Conservation (phyloP, 2,888 invertebrate genomes). For the Drepanosiphum platanoidis region DNA sequence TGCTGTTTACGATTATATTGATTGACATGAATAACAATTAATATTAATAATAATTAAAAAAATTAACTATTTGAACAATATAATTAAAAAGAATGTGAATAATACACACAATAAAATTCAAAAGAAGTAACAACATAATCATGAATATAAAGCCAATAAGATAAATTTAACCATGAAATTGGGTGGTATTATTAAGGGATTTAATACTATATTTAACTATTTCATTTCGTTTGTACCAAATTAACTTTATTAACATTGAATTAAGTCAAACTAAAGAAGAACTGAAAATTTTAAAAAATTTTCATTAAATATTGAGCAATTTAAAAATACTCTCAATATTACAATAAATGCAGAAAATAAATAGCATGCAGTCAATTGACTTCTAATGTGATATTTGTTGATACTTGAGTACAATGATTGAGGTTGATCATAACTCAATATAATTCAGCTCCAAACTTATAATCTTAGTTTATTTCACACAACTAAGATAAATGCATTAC, state of each 20-base stretch:
- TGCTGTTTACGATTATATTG: constrained; percentile 1
- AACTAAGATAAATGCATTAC: constrained; percentile 43
- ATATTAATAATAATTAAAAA: constrained; percentile 17
- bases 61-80: constrained; percentile 23
- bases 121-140: constrained; percentile 3
- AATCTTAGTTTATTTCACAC: constrained; percentile 19
- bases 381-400: no score
- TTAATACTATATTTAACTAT: constrained; percentile 17
- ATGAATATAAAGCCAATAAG: background rate
- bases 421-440: constrained; percentile 10
- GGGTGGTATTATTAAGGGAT: background rate
- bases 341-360: background rate
- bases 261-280: constrained; percentile 17
- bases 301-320: constrained; percentile 6
- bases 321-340: constrained; percentile 13
- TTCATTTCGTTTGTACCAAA: background rate
- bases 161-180: background rate
- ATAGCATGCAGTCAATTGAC: constrained; percentile 20
- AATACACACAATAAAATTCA: background rate
- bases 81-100: background rate
- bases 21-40: background rate
- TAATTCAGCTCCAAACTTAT: constrained; percentile 21
- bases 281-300: constrained; percentile 3
- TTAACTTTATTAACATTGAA: background rate
- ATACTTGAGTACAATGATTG: background rate